Evolutionary conservation across 2,888 invertebrate species (phyloP).

Genomic region (Hedya salicella): DNA sequence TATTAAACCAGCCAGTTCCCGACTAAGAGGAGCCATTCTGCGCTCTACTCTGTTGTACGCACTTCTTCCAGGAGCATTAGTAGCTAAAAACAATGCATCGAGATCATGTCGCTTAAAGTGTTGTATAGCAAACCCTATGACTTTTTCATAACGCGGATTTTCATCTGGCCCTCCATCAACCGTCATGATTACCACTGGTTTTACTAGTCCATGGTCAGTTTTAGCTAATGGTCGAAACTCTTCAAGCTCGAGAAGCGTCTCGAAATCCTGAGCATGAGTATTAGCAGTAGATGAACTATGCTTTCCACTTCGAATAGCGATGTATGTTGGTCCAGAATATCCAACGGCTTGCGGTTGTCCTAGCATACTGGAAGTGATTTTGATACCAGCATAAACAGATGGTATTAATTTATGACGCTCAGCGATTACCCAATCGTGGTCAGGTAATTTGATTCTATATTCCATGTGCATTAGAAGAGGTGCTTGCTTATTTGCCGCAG

Average conservation of each 20-base stretch:
- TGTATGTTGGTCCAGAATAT: no score
- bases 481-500: no score
- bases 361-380: no score
- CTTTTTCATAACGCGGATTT: slow-evolving; percentile 50
- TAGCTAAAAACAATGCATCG: slow-evolving; percentile 49
- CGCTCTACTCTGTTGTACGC: slow-evolving; percentile 50
- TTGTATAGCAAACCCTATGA: slow-evolving; percentile 48
- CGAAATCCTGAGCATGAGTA: neutral
- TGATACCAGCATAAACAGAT: no score
- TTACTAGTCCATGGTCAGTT: no score
- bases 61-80: slow-evolving; percentile 51
- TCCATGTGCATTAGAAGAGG: no score
- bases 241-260: neutral
- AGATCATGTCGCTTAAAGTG: no score
- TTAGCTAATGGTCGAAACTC: neutral
- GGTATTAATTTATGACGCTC: no score
- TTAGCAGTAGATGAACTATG: neutral
- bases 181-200: slow-evolving; percentile 51
- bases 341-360: no score
- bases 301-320: neutral
- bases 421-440: no score
- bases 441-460: no score
- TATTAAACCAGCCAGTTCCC: slow-evolving; percentile 48
- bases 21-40: slow-evolving; percentile 51
- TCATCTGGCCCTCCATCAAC: slow-evolving; percentile 53